Percentiles rank a stretch among this genome's conserved stretches.
These are phyloP conservation scores for Chauna torquata DNA, from an alignment of 2,113 vertebrate species.

Conservation along the genomic window DNA sequence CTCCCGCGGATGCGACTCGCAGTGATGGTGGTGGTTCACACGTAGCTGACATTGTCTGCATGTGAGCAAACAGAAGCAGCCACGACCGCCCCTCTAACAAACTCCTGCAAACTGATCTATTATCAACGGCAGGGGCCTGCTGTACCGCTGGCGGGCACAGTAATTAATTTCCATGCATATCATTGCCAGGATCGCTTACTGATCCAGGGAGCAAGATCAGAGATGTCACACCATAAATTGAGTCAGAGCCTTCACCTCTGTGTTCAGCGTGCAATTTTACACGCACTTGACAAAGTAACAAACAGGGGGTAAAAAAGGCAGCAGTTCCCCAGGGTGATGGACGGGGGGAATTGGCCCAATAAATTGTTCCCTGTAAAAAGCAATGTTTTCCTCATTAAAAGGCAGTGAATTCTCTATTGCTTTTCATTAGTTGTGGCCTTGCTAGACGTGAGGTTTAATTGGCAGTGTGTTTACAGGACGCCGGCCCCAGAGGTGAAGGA, in stretches of 20 bases:
- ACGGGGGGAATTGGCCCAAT: slow-evolving; percentile 93
- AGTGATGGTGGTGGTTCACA: not conserved
- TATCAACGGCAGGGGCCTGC: slow-evolving; percentile 58
- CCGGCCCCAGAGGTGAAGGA: slow-evolving; percentile 77
- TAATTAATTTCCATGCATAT: slow-evolving; percentile 93
- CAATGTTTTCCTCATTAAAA: slow-evolving; percentile 98
- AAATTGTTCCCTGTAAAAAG: slow-evolving; percentile 97
- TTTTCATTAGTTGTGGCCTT: slow-evolving; percentile 95
- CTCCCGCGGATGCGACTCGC: not conserved
- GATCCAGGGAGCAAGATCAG: slow-evolving; percentile 80
- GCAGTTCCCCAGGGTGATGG: slow-evolving; percentile 83
- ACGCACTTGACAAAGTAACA: slow-evolving; percentile 82
- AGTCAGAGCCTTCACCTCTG: slow-evolving; percentile 85
- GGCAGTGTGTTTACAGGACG: slow-evolving; percentile 88
- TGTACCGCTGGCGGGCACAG: slow-evolving; percentile 67
- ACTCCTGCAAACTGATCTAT: slow-evolving; percentile 76
- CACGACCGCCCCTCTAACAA: slow-evolving; percentile 58
- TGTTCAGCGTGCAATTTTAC: slow-evolving; percentile 79
- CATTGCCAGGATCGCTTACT: slow-evolving; percentile 91
- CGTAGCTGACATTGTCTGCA: slow-evolving; percentile 34
- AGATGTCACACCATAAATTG: slow-evolving; percentile 88
- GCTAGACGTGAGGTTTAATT: slow-evolving; percentile 93
- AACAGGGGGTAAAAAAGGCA: slow-evolving; percentile 76
- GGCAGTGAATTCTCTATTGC: slow-evolving; percentile 97
- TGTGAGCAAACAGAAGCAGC: slow-evolving; percentile 52